Evolutionary conservation across 1,140 invertebrate species (phyloP).

Genomic region (Drosophila kohkoa): DNA sequence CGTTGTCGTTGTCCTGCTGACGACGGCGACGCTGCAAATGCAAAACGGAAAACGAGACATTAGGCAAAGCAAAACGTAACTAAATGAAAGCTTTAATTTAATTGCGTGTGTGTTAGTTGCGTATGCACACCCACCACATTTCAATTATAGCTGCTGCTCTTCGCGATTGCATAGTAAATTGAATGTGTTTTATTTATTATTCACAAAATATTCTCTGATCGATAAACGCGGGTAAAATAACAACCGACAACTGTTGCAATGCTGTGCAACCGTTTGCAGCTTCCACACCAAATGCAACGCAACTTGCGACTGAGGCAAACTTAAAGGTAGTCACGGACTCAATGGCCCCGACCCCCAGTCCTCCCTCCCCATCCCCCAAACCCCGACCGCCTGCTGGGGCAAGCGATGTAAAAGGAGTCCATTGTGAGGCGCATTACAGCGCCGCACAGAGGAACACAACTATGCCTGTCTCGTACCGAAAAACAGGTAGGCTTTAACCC

Average conservation of each 20-base stretch:
- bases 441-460: conserved; percentile 26
- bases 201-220: conserved; percentile 3
- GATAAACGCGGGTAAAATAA: background rate
- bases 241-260: conserved; percentile 9
- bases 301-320: conserved; percentile 43
- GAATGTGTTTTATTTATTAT: background rate
- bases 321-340: conserved; percentile 26
- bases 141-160: conserved; percentile 11
- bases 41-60: conserved; percentile 7
- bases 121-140: conserved; percentile 25
- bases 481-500: conserved; percentile 37
- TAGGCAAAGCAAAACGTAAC: background rate
- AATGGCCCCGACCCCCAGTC: background rate
- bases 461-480: conserved; percentile 17
- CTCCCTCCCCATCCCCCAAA: background rate
- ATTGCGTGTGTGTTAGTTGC: background rate
- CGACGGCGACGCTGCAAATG: conserved; percentile 32
- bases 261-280: conserved; percentile 26
- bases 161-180: conserved; percentile 24
- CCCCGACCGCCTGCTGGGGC: conserved; percentile 36
- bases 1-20: conserved; percentile 40
- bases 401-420: conserved; percentile 52
- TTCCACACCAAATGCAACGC: conserved; percentile 51
- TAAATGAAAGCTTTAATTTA: background rate
- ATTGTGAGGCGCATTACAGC: conserved; percentile 48